Conservation (phyloP, 2,113 vertebrate species). For the Xerus inauris region DNA sequence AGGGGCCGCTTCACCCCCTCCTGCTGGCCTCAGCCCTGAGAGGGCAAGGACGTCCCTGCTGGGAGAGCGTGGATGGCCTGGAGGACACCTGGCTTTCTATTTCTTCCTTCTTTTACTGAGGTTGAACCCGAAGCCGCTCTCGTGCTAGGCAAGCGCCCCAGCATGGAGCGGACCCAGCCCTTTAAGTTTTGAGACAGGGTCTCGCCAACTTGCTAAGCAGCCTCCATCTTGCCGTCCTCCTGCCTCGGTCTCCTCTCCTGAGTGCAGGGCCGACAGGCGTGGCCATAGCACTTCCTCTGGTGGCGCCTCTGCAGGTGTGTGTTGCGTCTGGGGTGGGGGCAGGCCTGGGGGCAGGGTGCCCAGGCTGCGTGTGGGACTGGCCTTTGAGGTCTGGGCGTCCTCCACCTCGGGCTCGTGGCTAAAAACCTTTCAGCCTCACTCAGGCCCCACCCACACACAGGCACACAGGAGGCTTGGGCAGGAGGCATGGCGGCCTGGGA, state of each 20-base stretch:
- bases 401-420: background rate
- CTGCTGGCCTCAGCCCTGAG: background rate
- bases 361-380: too few relatives aligned
- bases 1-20: rapidly evolving
- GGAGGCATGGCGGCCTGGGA: background rate
- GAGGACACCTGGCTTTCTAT: background rate
- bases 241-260: too few relatives aligned
- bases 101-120: too few relatives aligned
- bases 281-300: too few relatives aligned
- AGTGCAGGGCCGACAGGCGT: too few relatives aligned
- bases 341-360: too few relatives aligned
- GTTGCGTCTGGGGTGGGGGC: background rate
- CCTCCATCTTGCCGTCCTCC: background rate
- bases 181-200: background rate
- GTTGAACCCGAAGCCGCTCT: background rate
- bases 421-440: background rate
- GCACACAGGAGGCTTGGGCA: rapidly evolving
- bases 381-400: rapidly evolving
- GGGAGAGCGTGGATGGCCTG: background rate
- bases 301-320: background rate
- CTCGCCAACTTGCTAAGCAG: background rate
- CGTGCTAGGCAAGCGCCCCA: background rate
- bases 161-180: too few relatives aligned
- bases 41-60: background rate
- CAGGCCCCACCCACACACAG: background rate